Evolutionary conservation across 2,888 invertebrate species (phyloP), one percentile per base, ranked within the genome.

Genomic region (Heteropelma amictum): DNA sequence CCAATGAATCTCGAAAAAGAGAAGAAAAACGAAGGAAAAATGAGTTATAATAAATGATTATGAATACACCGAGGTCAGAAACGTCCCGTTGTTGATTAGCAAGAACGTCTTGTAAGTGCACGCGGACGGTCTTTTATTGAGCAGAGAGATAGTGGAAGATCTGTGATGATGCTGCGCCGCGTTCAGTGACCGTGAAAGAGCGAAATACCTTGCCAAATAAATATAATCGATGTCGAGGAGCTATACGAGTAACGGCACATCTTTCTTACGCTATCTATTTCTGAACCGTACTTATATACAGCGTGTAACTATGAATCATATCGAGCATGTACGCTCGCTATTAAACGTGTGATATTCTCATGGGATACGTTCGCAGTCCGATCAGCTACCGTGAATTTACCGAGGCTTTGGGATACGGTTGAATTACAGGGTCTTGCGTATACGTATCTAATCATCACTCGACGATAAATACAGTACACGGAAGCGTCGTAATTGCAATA

Each of bases 401-500:
- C n/a, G 54, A 54, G 33, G 33, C 53, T 61, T 72, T 56, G 33
- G 54, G 56, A 71, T 70, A 67, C 49, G 65, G 61, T 71, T 72
- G 72, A 78, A 72, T 79, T 76, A 72, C 76, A 64, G 69, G 67
- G 49, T 75, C 76, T 63, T 23, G 26, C 10, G 12, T 67, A 38
- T 47, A 56, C 42, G 53, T 80, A 76, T 79, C 80, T 82, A 82
- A 81, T 82, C 85, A 78, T 21, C 75, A 81, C 80, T 80, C 75
- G 19, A n/a, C 19, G 64, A 67, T 65, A 64, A 12, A 61, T 42
- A 33, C 35, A 61, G 61, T 51, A 73, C 82, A 81, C 81, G 82
- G 81, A 82, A 84, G 79, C 79, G 76, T 80, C 80, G 81, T 84
- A 83, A 85, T 85, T 85, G 84, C 82, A 83, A 81, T 79, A 70